Base-by-base conservation (phyloP, 1,140 invertebrate species). In the Procambarus virginalis region DNA sequence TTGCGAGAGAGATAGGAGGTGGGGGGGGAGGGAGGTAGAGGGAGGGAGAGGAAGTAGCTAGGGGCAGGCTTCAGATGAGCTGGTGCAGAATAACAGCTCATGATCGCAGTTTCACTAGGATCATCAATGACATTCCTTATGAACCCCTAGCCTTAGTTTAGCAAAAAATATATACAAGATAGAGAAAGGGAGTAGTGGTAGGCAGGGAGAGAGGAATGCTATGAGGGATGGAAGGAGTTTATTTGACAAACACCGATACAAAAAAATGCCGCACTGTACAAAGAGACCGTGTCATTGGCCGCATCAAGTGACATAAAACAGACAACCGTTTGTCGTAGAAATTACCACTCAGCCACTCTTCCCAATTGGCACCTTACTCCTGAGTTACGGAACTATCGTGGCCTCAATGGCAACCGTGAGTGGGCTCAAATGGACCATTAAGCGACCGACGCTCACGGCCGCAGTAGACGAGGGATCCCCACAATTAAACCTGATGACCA, bases 341-440 rank as follows among this genome's bases (percentile, higher is more conserved):
- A 34, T 22, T 5, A 5, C 68, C 68, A 34, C 68, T 73, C 22
- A 73, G 22, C 14, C 34, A 73, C n/a, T 22, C 68, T 34, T 73
- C 2, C n/a, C 68, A 73, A 73, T 73, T 73, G 68, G n/a, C 68
- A 14, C 68, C n/a, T 73, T 73, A 12, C 68, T 17, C 68, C 14
- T 73, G 68, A 73, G 68, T 73, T 73, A 73, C 34, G 68, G 34
- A 73, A 73, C n/a, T 22, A 10, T 73, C 68, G 68, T 73, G 68
- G 2, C 8, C n/a, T 8, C 68, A 73, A 73, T 73, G 68, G 34
- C n/a, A 10, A n/a, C 68, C 68, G 20, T 73, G 8, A 73, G 6
- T 22, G 22, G 68, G n/a, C 8, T 5, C 17, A 34, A 9, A 4
- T 14, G 1, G 68, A 6, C n/a, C 68, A 10, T 22, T 0, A n/a